These are phyloP conservation scores for Cichlasoma orientale DNA, from an alignment of 2,797 vertebrate genomes.

Conservation along the genomic window DNA sequence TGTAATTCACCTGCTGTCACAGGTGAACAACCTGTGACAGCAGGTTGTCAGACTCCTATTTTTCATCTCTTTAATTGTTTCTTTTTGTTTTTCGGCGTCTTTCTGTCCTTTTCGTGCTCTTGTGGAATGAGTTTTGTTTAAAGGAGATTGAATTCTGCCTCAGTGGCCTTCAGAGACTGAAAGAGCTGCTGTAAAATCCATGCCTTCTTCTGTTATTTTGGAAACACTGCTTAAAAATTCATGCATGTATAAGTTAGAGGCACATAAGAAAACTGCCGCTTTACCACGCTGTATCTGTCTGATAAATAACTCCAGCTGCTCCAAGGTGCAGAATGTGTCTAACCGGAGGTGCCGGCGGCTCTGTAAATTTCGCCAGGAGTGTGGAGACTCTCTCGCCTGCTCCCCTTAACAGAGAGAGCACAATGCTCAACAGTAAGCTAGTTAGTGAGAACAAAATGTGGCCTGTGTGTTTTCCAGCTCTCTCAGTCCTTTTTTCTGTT, in stretches of 20 bases:
- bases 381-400: constrained; percentile 14
- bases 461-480: constrained; percentile 47
- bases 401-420: constrained; percentile 42
- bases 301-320: constrained; percentile 23
- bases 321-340: neutral
- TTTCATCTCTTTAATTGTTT: too few relatives aligned
- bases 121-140: neutral
- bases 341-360: constrained; percentile 17
- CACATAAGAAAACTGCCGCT: neutral
- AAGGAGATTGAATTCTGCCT: neutral
- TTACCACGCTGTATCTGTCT: constrained; percentile 22
- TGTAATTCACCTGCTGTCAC: too few relatives aligned
- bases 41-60: too few relatives aligned
- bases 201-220: neutral
- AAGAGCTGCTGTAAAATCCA: neutral
- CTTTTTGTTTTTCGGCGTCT: too few relatives aligned
- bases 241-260: neutral
- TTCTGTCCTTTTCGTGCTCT: too few relatives aligned
- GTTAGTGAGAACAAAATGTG: constrained; percentile 53
- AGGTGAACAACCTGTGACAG: too few relatives aligned
- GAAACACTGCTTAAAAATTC: constrained; percentile 5
- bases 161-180: neutral
- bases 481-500: constrained; percentile 37
- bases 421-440: constrained; percentile 34
- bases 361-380: constrained; percentile 17